phyloP scores from a whole-genome alignment of 1,140 invertebrate species.

The Eciton burchellii region DNA sequence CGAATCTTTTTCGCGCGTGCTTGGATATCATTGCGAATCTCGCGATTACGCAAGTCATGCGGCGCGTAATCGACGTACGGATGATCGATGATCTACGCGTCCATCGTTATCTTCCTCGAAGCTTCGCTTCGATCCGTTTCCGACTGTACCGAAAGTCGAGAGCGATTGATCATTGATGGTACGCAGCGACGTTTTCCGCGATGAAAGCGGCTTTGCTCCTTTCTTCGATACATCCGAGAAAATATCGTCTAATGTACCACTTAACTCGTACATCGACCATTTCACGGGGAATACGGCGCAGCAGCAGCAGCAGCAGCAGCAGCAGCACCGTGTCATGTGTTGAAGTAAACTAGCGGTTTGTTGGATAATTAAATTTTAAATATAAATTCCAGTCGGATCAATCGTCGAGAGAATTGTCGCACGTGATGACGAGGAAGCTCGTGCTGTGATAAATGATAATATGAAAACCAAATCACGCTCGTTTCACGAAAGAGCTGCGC shows the following conservation, averaged over 20 bases:
- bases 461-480: slow-evolving; percentile 45
- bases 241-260: neutral
- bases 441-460: slow-evolving; percentile 7
- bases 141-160: slow-evolving; percentile 22
- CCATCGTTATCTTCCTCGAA: neutral
- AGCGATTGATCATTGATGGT: slow-evolving; percentile 7
- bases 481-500: slow-evolving; percentile 36
- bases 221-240: neutral
- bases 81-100: slow-evolving; percentile 41
- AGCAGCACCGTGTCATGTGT: no score
- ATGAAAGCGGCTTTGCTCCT: slow-evolving; percentile 36
- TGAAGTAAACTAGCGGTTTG: neutral
- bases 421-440: neutral
- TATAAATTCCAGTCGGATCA: neutral
- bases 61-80: slow-evolving; percentile 59
- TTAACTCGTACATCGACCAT: neutral
- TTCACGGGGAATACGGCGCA: neutral
- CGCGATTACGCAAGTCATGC: slow-evolving; percentile 56
- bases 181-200: slow-evolving; percentile 31
- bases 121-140: neutral
- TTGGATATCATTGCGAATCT: slow-evolving; percentile 10
- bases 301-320: no score
- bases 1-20: slow-evolving; percentile 49
- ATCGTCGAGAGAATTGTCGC: neutral
- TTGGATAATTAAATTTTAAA: no score